phyloP scores from a whole-genome alignment of 2,113 vertebrate species.

The Porphyrio hochstetteri region DNA sequence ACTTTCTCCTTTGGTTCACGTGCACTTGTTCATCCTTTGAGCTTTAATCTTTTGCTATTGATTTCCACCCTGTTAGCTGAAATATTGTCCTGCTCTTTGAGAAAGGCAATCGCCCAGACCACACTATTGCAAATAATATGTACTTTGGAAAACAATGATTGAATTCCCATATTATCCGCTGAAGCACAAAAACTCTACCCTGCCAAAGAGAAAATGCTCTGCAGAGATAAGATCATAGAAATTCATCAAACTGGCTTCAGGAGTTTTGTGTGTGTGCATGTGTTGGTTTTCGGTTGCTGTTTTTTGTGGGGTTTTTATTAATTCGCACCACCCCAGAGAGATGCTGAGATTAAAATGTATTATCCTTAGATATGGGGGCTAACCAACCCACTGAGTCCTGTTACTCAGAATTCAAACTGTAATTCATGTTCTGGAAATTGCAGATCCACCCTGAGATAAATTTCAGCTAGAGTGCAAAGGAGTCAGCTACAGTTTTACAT shows the following conservation, averaged over 20 bases:
- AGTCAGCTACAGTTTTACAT: background rate
- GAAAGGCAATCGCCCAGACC: conserved; percentile 31
- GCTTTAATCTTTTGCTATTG: conserved; percentile 69
- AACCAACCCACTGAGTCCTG: background rate
- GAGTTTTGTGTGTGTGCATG: background rate
- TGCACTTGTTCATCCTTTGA: conserved; percentile 57
- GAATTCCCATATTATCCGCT: conserved; percentile 39
- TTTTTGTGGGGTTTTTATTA: background rate
- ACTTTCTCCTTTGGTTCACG: background rate
- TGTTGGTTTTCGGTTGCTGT: background rate
- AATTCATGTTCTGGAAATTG: conserved; percentile 10
- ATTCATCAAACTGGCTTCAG: conserved; percentile 33
- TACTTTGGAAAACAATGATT: conserved; percentile 67
- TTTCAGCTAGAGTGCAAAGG: background rate
- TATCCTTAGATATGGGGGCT: background rate
- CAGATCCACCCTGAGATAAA: conserved; percentile 11
- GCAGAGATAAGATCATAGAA: conserved; percentile 22
- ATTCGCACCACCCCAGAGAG: background rate
- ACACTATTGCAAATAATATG: conserved; percentile 41
- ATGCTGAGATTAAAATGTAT: conserved; percentile 11
- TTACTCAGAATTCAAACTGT: background rate
- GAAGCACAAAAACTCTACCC: conserved; percentile 36
- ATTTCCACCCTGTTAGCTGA: conserved; percentile 67
- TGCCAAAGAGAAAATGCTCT: conserved; percentile 49
- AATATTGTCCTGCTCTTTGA: conserved; percentile 54